Percentiles rank a stretch among this genome's conserved stretches.
Evolutionary conservation across 2,888 invertebrate genomes (phyloP).

Genomic region (Chloroclystis v-ata): DNA sequence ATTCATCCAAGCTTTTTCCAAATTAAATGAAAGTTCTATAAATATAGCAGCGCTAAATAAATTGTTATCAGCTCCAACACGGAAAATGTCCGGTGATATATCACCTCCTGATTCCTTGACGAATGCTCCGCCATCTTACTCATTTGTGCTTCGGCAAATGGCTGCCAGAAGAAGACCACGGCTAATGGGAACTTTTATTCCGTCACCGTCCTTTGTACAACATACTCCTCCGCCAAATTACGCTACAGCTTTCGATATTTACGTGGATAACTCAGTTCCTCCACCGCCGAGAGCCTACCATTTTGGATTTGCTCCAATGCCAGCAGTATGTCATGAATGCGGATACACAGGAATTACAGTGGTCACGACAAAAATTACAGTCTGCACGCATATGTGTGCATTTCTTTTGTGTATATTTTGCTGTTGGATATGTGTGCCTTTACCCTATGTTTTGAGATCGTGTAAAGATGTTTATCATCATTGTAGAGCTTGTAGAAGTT

Average conservation of each 20-base stretch:
- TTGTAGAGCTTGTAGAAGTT: slow-evolving; percentile 62
- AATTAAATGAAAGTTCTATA: slow-evolving; percentile 51
- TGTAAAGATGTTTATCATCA: slow-evolving; percentile 72
- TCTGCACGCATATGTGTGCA: slow-evolving; percentile 67
- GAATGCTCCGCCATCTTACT: slow-evolving; percentile 68
- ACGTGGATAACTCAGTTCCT: slow-evolving; percentile 53
- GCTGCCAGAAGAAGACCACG: slow-evolving; percentile 55
- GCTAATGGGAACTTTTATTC: slow-evolving; percentile 65
- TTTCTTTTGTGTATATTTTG: slow-evolving; percentile 59
- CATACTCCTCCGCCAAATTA: slow-evolving; percentile 68
- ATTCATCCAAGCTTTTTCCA: slow-evolving; percentile 55
- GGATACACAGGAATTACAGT: slow-evolving; percentile 60
- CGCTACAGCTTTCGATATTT: slow-evolving; percentile 65
- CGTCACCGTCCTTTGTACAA: slow-evolving; percentile 65
- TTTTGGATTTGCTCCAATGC: slow-evolving; percentile 59
- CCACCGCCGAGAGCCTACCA: slow-evolving; percentile 50
- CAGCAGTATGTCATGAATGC: slow-evolving; percentile 60
- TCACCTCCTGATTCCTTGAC: slow-evolving; percentile 60
- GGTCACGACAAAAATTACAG: slow-evolving; percentile 51
- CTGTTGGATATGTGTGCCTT: slow-evolving; percentile 67
- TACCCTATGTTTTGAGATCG: slow-evolving; percentile 64
- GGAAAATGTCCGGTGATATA: slow-evolving; percentile 37
- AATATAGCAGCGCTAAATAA: slow-evolving; percentile 34
- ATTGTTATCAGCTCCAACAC: slow-evolving; percentile 24
- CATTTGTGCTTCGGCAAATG: slow-evolving; percentile 65